A percentile compares a stretch with the other conserved stretches of the same genome.
Evolutionary conservation across 2,888 invertebrate species (phyloP).

Genomic region (Hirtodrosophila duncani): DNA sequence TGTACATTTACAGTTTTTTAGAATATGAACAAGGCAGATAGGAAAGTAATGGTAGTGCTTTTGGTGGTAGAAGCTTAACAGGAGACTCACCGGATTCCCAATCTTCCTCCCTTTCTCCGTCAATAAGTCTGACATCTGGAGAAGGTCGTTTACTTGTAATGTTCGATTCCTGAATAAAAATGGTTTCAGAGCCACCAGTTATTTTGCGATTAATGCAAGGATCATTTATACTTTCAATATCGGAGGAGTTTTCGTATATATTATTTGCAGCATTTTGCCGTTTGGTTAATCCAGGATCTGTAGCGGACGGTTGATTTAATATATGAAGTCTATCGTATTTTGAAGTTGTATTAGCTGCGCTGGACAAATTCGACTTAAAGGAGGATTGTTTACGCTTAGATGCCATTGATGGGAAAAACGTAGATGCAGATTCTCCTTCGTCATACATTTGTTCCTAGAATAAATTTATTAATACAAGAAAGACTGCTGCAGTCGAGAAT

Average conservation of each 20-base stretch:
- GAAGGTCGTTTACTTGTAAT: conserved; percentile 58
- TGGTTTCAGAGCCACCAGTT: conserved; percentile 58
- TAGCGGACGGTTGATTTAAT: conserved; percentile 57
- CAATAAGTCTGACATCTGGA: conserved; percentile 47
- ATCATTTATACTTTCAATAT: conserved; percentile 58
- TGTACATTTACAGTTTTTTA: conserved; percentile 34
- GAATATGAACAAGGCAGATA: conserved; percentile 51
- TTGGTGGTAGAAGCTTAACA: conserved; percentile 51
- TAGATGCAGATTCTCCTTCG: conserved; percentile 45
- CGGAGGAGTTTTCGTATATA: conserved; percentile 44
- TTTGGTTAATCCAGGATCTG: conserved; percentile 49
- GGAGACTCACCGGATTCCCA: conserved; percentile 79
- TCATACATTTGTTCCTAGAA: conserved; percentile 29
- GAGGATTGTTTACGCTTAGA: conserved; percentile 50
- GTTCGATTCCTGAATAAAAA: conserved; percentile 69
- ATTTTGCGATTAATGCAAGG: conserved; percentile 58
- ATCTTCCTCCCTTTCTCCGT: conserved; percentile 75
- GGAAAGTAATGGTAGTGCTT: conserved; percentile 49
- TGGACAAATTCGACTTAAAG: too few species aligned
- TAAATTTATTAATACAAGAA: conserved; percentile 21
- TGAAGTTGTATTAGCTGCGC: conserved; percentile 49
- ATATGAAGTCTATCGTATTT: conserved; percentile 58
- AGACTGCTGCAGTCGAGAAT: background rate
- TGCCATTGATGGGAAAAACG: conserved; percentile 59
- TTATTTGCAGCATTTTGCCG: conserved; percentile 56